phyloP scores from a whole-genome alignment of 2,797 vertebrate genomes.

The Cercopithecus hamlyni region DNA sequence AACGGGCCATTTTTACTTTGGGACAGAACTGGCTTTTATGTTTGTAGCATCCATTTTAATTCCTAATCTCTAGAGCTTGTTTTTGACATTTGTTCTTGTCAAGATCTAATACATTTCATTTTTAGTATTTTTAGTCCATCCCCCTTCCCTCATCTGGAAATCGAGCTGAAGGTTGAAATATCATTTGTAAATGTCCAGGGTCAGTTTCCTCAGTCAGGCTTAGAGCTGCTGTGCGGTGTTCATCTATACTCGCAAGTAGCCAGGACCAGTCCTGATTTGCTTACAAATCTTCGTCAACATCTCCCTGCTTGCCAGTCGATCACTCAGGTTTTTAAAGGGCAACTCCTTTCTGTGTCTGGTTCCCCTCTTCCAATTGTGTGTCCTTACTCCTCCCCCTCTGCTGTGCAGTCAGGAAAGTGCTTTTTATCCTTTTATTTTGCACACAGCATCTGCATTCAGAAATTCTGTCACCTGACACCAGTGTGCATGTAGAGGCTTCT shows the following conservation, averaged over 20 bases:
- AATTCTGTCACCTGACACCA: not conserved
- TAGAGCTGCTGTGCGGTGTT: not conserved
- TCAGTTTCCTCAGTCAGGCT: not conserved
- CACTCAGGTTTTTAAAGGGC: not conserved
- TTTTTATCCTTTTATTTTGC: not conserved
- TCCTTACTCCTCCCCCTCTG: conserved; percentile 80
- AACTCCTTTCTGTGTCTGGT: not conserved
- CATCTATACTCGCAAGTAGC: not conserved
- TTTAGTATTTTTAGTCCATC: not conserved
- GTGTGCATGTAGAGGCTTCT: not conserved
- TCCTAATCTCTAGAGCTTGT: not conserved
- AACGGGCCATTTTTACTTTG: not conserved
- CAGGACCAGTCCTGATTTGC: not conserved
- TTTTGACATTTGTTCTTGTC: not conserved
- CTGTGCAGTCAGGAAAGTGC: conserved; percentile 77
- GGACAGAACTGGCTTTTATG: not conserved
- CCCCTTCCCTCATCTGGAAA: not conserved
- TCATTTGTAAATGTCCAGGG: not conserved
- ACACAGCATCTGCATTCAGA: conserved; percentile 26
- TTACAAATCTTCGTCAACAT: not conserved
- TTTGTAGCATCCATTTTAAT: not conserved
- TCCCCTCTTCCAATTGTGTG: not conserved
- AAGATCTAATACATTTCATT: not conserved
- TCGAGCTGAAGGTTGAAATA: not conserved
- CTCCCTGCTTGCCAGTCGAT: not conserved